Percentiles rank a stretch among this genome's conserved stretches.
Conservation (phyloP, 2,797 vertebrate genomes). For the Diplodus sargus region DNA sequence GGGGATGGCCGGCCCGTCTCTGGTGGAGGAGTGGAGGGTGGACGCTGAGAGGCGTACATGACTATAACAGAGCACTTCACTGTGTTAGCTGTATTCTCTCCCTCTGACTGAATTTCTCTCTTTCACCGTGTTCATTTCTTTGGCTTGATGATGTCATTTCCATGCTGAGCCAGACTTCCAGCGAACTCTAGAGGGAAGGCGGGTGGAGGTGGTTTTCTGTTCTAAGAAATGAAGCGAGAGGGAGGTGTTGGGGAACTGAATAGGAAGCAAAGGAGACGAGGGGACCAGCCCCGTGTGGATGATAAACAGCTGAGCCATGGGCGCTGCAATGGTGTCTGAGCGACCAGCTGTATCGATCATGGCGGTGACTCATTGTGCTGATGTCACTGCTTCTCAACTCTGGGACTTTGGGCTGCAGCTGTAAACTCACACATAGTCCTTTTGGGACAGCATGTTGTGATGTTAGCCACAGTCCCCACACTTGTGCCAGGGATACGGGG, state of each 20-base stretch:
- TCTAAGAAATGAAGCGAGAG: conserved; percentile 21
- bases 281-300: conserved; percentile 35
- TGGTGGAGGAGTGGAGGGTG: conserved; percentile 47
- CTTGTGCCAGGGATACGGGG: conserved; percentile 29
- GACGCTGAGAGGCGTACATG: conserved; percentile 41
- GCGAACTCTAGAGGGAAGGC: conserved; percentile 29
- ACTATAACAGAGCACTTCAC: conserved; percentile 65
- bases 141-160: conserved; percentile 67
- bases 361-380: conserved; percentile 61
- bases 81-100: conserved; percentile 36
- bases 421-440: conserved; percentile 55
- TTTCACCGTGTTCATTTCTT: conserved; percentile 51
- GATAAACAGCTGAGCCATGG: conserved; percentile 59
- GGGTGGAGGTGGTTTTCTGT: conserved; percentile 15
- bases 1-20: conserved; percentile 45
- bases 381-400: conserved; percentile 53
- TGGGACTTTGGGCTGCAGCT: conserved; percentile 48
- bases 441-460: conserved; percentile 38
- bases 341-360: conserved; percentile 66
- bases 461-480: conserved; percentile 23
- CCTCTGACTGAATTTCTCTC: conserved; percentile 10
- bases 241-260: conserved; percentile 24
- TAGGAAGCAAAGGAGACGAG: conserved; percentile 21
- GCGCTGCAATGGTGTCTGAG: conserved; percentile 48
- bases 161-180: conserved; percentile 57